Base-by-base conservation (phyloP, 1,140 invertebrate genomes). In the Pteromalus puparum region DNA sequence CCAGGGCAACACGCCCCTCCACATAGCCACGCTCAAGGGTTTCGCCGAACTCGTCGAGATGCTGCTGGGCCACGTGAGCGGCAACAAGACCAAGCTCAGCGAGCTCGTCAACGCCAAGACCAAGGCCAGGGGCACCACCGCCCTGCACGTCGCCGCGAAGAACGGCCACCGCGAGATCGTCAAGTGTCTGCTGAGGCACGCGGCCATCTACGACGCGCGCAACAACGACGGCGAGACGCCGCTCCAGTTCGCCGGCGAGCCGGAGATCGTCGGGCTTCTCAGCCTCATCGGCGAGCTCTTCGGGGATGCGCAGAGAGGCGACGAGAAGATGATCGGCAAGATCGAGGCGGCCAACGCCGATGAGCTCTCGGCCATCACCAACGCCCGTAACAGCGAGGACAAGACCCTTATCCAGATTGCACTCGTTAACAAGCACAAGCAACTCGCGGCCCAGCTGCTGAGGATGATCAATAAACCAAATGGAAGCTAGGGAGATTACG, bases 1-100 rank as follows among this genome's bases (percentile, higher is more conserved):
- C 26, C 78, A 94, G 87, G 96, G 96, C 6, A 96, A 96, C 91
- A 95, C 95, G 9, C 94, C 95, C 28, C 90, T 97, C 5, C 96
- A 97, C 88, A 95, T 94, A 86, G 95, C 95, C 13, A 94, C 96
- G 4, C 95, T 96, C 87, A 87, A 95, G 38, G 95, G 95, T 0
- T 95, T 96, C 86, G 94, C 95, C 68, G 93, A 96, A 86, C 92
- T 94, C n/a, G 95, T 95, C 7, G 94, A 96, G 2, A 90, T 96
- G 26, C 90, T 97, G 21, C 89, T 97, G 48, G 95, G 96, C 90
- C 94, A 95, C 89, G 95, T 70, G n/a, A 26, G 67, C 67, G 24
- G 67, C 26, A 70, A 30, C 18, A 34, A 21, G 21, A 38, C 74
- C 42, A 94, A 46, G 90, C 93, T 78, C 88, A 94, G 30, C 80